phyloP scores from a whole-genome alignment of 2,888 invertebrate species.

The Mongoloraphidia duomilia region DNA sequence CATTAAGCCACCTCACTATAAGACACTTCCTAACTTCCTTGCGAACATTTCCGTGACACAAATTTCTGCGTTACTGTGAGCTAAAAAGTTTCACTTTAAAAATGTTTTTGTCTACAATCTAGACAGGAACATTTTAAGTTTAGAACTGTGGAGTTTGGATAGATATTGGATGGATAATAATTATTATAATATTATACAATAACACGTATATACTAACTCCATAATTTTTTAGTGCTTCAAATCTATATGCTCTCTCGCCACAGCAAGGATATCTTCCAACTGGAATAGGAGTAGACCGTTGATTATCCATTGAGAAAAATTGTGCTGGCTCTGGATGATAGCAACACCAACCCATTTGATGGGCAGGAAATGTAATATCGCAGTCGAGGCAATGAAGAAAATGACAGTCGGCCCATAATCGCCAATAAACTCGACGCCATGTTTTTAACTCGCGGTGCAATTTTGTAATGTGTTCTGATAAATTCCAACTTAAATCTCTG shows the following conservation, averaged over 20 bases:
- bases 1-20: too few species aligned
- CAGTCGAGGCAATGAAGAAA: constrained; percentile 70
- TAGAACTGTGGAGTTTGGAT: too few species aligned
- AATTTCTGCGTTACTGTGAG: too few species aligned
- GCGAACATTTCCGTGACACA: too few species aligned
- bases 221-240: constrained; percentile 52
- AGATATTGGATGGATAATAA: too few species aligned
- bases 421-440: constrained; percentile 90
- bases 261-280: constrained; percentile 77
- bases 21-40: too few species aligned
- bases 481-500: constrained; percentile 65
- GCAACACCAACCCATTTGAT: constrained; percentile 68
- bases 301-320: constrained; percentile 53
- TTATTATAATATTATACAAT: too few species aligned
- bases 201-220: constrained; percentile 29
- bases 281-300: constrained; percentile 47
- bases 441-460: constrained; percentile 65
- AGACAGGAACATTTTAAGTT: too few species aligned
- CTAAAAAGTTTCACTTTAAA: too few species aligned
- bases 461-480: constrained; percentile 63
- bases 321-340: constrained; percentile 67
- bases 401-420: constrained; percentile 84
- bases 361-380: constrained; percentile 59
- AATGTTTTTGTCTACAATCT: too few species aligned
- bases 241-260: constrained; percentile 69